Evolutionary conservation across 2,888 invertebrate genomes (phyloP), one percentile per base, ranked within the genome.

Genomic region (Smittia aterrima): DNA sequence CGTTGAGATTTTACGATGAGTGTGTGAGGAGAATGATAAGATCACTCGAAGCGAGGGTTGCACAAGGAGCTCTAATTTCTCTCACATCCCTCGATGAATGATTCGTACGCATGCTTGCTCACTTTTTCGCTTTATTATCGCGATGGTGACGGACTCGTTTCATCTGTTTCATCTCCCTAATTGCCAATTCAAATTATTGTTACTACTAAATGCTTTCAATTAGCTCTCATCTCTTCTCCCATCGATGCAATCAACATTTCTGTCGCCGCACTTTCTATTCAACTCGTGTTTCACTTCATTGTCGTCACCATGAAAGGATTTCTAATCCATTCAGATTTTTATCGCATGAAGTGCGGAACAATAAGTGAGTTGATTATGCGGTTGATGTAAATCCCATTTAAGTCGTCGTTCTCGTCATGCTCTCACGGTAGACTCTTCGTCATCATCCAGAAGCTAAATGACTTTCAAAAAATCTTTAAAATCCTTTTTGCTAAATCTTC

Each of bases 361-460:
- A 66, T 66, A n/a, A 7, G n/a, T n/a, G 66, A 32, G 18, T 66
- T 66, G 66, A 66, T 27, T 38, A 66, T 66, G 38, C 9, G 32
- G 66, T 66, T 66, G 32, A 66, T 66, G 66, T 20, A 66, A 66
- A 66, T 66, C 66, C 40, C 11, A 38, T 18, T 25, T 27, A 4
- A 24, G 27, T 25, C 27, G 27, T 38, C 20, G 20, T 32, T 25
- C 32, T 32, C 32, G 20, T 40, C 66, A 66, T 66, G 66, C 38
- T 66, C 66, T 32, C 25, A 24, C 25, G 64, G 25, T 22, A 64
- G 9, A 24, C 20, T 22, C n/a, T 54, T 54, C 16, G 1, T 24
- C 62, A 22, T 22, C 13, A 7, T 25, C 25, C 32, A 6, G 32
- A 32, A 6, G 32, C 32, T 32, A 32, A 32, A 32, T 32, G 32